Base-by-base conservation (phyloP, 2,888 invertebrate genomes). In the Heliothis peltigera region DNA sequence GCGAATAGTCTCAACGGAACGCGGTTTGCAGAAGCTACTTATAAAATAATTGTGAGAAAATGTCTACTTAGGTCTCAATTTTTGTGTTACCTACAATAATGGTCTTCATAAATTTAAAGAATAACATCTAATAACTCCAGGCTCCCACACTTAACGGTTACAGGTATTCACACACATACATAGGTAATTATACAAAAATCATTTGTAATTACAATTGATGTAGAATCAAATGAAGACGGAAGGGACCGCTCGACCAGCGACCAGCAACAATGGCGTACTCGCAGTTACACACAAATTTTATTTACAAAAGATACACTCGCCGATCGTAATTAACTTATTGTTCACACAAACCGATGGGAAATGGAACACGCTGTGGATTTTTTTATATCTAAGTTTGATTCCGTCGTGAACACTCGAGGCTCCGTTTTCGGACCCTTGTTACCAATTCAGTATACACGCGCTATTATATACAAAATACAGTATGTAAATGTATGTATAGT, bases 51-150 rank as follows among this genome's bases (percentile, higher is more conserved):
- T 62, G 63, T 55, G 48, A 65, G 25, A 73, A 51, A 43, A 18
- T 43, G 22, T 76, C 53, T 56, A 60, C 64, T 49, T 71, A 64
- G 46, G 72, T 76, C 64, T 71, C 55, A 70, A 22, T 56, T 77
- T 12, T 51, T 44, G 49, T 44, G 44, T 46, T 54, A 64, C 48
- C n/a, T n/a, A n/a, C n/a, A n/a, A 63, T 7, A 72, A 59, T 59
- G 35, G 56, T 72, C 42, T 56, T 35, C 39, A 46, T 21, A 18
- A 49, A 51, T 39, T 43, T 43, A 39, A 42, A 47, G 59, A 44
- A 19, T 46, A 63, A 70, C 21, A 55, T 2, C 25, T n/a, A 35
- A 19, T 35, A 28, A 19, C 17, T 28, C 60, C 28, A 54, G 51
- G 43, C 6, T 59, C 17, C 21, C 42, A 61, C 25, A 5, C 21